Evolutionary conservation across 2,888 invertebrate species (phyloP).

Genomic region (Euclidia mi): DNA sequence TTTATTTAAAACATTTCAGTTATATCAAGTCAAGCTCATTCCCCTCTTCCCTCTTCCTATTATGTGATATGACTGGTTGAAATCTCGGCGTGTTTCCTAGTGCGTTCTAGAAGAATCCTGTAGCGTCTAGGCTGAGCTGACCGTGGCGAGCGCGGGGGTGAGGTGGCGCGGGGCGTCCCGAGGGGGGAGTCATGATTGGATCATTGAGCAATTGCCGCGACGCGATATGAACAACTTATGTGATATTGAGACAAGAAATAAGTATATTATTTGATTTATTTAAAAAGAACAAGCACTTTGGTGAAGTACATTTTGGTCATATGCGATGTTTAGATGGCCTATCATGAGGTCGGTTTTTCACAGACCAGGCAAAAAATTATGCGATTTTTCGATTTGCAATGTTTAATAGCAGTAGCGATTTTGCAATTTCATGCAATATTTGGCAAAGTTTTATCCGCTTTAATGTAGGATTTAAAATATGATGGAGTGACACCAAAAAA

Average conservation of each 20-base stretch:
- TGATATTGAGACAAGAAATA: slow-evolving; percentile 42
- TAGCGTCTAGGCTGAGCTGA: slow-evolving; percentile 36
- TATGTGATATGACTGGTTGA: slow-evolving; percentile 8
- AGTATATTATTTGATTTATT: not conserved
- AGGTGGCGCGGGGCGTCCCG: slow-evolving; percentile 33
- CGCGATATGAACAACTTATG: slow-evolving; percentile 65
- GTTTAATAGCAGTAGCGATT: no score
- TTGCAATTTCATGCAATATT: no score
- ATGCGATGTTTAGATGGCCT: no score
- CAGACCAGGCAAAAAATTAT: no score
- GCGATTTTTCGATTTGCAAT: no score
- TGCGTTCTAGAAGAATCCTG: slow-evolving; percentile 63
- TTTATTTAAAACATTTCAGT: no score
- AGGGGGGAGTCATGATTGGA: slow-evolving; percentile 71
- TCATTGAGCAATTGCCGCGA: slow-evolving; percentile 81
- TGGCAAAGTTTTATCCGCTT: no score
- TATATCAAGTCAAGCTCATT: not conserved
- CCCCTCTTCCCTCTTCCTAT: not conserved
- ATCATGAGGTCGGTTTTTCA: no score
- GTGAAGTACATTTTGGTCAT: no score
- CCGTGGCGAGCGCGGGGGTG: slow-evolving; percentile 32
- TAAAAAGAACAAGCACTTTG: no score
- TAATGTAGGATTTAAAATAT: no score
- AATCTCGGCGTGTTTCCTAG: slow-evolving; percentile 25
- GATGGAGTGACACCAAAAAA: no score